Evolutionary conservation across 2,888 invertebrate species (phyloP), one percentile per base, ranked within the genome.

Genomic region (Epistrophe grossulariae): DNA sequence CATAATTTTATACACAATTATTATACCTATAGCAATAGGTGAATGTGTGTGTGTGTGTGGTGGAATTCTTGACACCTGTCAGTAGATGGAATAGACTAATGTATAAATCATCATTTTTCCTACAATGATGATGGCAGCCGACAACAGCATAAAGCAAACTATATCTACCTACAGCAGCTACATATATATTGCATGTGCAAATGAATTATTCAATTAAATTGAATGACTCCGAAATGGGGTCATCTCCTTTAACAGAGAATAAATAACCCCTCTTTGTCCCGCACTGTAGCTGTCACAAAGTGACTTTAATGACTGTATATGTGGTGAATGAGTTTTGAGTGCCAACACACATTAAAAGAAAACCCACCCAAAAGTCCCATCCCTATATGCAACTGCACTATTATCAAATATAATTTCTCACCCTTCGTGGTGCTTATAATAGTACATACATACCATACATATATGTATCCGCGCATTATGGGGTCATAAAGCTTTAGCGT

Each of bases 191-290:
- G 79, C 87, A 76, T 87, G 83, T 71, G 85, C 78, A 71, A 73
- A 66, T 83, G 78, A 79, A 87, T 87, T 87, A 87, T 82, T 87
- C 74, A 87, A 87, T 87, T 87, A 76, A 83, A 79, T 64, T 74
- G 73, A 85, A 85, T 59, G 62, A 24, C 62, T 78, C 62, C 11
- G 74, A 83, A 87, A 79, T n/a, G 79, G 68, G 87, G 87, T 87
- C 83, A 87, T 40, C 85, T 64, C 45, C 71, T 72, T 66, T 45
- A 52, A 43, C 70, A 38, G 68, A 60, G 43, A 60, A 62, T 68
- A 52, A 73, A 60, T 19, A 24, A 52, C 52, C 73, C 60, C 24
- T 13, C 17, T 19, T 13, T 24, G 40, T 48, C 19, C 17, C 35
- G 17, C 35, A 3, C 24, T 24, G 3, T 45, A 43, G 4, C 48